Percentiles rank a stretch among this genome's conserved stretches.
Evolutionary conservation across 2,113 vertebrate genomes (phyloP).

Genomic region (Hippocampus abdominalis): DNA sequence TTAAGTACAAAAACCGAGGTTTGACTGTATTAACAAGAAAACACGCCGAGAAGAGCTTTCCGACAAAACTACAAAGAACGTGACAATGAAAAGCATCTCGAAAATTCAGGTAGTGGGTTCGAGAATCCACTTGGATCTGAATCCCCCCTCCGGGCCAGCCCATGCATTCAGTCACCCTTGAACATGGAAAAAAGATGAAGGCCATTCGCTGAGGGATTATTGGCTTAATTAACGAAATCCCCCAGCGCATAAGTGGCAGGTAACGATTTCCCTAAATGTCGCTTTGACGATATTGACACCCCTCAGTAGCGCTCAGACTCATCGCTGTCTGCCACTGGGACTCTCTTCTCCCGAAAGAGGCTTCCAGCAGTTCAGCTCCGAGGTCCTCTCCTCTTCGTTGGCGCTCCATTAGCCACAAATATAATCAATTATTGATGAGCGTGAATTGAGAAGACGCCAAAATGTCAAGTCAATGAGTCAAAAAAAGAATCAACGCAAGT

Average conservation of each 20-base stretch:
- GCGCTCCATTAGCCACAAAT: background rate
- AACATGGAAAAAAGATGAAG: slow-evolving; percentile 56
- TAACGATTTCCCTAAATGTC: slow-evolving; percentile 78
- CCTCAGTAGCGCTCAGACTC: slow-evolving; percentile 68
- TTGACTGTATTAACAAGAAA: too few relatives aligned
- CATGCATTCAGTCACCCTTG: slow-evolving; percentile 57
- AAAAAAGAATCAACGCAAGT: too few relatives aligned
- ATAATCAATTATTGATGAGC: background rate
- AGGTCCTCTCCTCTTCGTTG: slow-evolving; percentile 53
- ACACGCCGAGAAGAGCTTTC: too few relatives aligned
- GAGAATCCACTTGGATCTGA: slow-evolving; percentile 40
- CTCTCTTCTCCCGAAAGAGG: slow-evolving; percentile 46
- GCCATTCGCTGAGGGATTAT: slow-evolving; percentile 61
- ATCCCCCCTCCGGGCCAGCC: slow-evolving; percentile 22
- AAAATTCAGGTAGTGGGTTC: background rate
- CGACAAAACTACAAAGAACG: background rate
- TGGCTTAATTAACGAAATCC: slow-evolving; percentile 75
- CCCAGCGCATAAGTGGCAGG: slow-evolving; percentile 68
- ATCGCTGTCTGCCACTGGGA: slow-evolving; percentile 40
- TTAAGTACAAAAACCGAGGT: too few relatives aligned
- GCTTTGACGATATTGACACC: slow-evolving; percentile 73
- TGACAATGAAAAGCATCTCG: slow-evolving; percentile 31
- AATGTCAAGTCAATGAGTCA: background rate
- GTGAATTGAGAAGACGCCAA: background rate
- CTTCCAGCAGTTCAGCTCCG: slow-evolving; percentile 39